Percentiles rank a stretch among this genome's conserved stretches.
Conservation (phyloP, 2,797 vertebrate genomes). For the Pangasius krempfi region DNA sequence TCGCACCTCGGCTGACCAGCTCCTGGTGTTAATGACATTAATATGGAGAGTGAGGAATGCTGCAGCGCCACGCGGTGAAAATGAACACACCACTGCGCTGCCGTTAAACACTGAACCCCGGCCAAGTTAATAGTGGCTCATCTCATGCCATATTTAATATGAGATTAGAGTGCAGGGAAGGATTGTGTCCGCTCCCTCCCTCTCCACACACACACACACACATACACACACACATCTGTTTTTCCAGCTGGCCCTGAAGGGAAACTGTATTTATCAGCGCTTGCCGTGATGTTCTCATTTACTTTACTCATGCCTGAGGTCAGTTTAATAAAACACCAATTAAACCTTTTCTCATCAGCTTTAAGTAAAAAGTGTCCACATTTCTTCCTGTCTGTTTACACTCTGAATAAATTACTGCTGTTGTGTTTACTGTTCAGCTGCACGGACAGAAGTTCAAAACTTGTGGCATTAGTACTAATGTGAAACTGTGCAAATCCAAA, state of each 20-base stretch:
- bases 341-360: slow-evolving; percentile 65
- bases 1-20: slow-evolving; percentile 79
- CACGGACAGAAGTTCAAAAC: background rate
- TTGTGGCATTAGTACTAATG: background rate
- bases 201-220: slow-evolving; percentile 48
- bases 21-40: slow-evolving; percentile 80
- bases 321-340: slow-evolving; percentile 74
- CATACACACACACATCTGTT: slow-evolving; percentile 70
- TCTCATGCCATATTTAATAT: slow-evolving; percentile 69
- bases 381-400: background rate
- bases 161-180: slow-evolving; percentile 70
- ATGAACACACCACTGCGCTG: background rate
- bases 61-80: slow-evolving; percentile 75
- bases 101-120: slow-evolving; percentile 63
- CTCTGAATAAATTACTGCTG: background rate
- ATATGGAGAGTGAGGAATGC: slow-evolving; percentile 77
- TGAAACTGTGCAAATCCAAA: background rate
- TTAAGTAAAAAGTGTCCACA: slow-evolving; percentile 29
- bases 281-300: slow-evolving; percentile 67
- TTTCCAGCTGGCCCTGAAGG: slow-evolving; percentile 72
- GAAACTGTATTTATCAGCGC: slow-evolving; percentile 75
- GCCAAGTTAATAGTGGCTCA: slow-evolving; percentile 78
- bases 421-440: background rate
- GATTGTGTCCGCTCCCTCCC: slow-evolving; percentile 57
- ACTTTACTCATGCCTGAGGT: slow-evolving; percentile 78